Base-by-base conservation (phyloP, 2,888 invertebrate species). In the Osmoderma eremita region DNA sequence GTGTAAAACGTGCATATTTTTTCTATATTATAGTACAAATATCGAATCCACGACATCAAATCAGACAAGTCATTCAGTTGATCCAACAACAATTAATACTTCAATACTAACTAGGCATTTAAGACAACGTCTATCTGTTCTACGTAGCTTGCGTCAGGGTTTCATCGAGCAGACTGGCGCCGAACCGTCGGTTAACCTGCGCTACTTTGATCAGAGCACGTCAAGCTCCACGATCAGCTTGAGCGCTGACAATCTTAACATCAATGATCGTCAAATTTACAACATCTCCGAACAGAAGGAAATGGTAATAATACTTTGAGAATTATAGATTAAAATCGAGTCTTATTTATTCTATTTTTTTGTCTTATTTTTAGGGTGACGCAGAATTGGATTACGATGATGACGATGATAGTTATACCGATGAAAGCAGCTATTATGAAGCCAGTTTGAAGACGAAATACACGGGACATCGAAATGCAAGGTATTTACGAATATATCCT, bases 391-490 rank as follows among this genome's bases (percentile, higher is more conserved):
- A 78, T 75, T 79, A 77, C 71, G 78, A 78, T 61, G 76, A 75
- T 20, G 71, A 74, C n/a, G 73, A 74, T 42, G 70, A 71, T 64
- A 67, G 63, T 41, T 75, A 75, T 51, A 68, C 71, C 4, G 74
- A 74, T 17, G 63, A 73, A 6, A 72, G 69, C 42, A 70, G 75
- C 18, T 38, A 30, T 18, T 83, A 81, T 50, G 84, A 85, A 71
- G 80, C 85, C 4, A 81, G 85, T 69, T 85, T 91, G 69, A 89
- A 87, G 76, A 88, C 86, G 82, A 90, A 89, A 75, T 94, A 87
- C 78, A 86, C 84, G 58, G 94, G 94, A 1, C 94, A 94, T 81
- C 86, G 94, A 64, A 94, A 94, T 83, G 90, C 93, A 5, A 86
- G 88, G 88, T 88, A 78, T 22, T 24, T 2, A 12, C 13, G 12